Conservation (phyloP, 1,140 invertebrate genomes). For the Gryllus bimaculatus region DNA sequence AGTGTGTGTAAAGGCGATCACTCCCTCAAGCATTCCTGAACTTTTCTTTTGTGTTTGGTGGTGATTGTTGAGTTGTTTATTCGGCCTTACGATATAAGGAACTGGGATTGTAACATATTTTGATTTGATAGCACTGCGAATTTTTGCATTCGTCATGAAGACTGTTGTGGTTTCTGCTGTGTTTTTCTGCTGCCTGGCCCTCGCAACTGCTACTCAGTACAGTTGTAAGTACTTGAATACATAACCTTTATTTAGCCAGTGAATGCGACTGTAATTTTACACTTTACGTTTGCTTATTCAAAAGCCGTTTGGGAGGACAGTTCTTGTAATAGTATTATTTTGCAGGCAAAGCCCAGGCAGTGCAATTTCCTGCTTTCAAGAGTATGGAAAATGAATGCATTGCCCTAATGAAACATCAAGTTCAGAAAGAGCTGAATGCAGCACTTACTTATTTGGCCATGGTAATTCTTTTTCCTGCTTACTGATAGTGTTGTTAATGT, state of each 20-base stretch:
- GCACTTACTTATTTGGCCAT: slow-evolving; percentile 74
- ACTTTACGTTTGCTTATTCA: not conserved
- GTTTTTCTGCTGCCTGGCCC: not conserved
- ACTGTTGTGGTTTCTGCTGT: not conserved
- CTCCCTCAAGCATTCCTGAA: not conserved
- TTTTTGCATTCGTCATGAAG: not conserved
- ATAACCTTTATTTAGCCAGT: not conserved
- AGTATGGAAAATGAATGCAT: slow-evolving; percentile 56
- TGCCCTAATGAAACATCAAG: slow-evolving; percentile 52
- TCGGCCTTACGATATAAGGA: not conserved
- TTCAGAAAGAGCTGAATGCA: slow-evolving; percentile 65
- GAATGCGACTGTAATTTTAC: not conserved
- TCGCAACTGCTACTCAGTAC: not conserved
- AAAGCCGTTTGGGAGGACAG: not conserved
- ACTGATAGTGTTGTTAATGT: not conserved
- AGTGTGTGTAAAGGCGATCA: slow-evolving; percentile 73
- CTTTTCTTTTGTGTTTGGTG: not conserved
- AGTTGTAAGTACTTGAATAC: not conserved
- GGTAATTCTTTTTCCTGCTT: slow-evolving; percentile 37
- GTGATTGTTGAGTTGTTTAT: not conserved
- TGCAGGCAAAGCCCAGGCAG: slow-evolving; percentile 35
- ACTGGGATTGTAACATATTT: too few species aligned
- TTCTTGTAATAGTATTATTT: not conserved
- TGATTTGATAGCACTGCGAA: not conserved
- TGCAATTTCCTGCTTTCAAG: slow-evolving; percentile 46